A percentile compares a stretch with the other conserved stretches of the same genome.
phyloP scores from a whole-genome alignment of 1,140 invertebrate genomes.

The Drosophila ercepeae region DNA sequence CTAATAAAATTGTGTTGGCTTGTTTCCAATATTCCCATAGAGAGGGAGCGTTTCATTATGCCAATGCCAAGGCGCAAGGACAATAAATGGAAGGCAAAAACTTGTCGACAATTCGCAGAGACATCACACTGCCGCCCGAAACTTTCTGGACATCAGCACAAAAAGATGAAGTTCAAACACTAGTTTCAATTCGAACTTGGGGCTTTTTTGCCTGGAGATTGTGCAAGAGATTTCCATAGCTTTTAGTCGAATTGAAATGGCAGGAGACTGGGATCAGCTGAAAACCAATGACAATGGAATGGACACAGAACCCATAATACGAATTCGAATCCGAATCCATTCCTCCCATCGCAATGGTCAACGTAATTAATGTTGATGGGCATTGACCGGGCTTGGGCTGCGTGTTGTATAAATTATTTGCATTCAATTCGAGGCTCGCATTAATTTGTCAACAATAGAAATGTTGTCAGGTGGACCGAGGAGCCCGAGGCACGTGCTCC shows the following conservation, averaged over 20 bases:
- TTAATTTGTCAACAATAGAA: constrained; percentile 57
- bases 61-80: constrained; percentile 48
- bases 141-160: constrained; percentile 29
- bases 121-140: constrained; percentile 21
- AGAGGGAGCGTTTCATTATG: constrained; percentile 57
- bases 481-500: constrained; percentile 28
- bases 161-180: constrained; percentile 28
- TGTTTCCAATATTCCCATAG: constrained; percentile 50
- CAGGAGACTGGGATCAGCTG: constrained; percentile 13
- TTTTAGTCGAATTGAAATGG: constrained; percentile 62
- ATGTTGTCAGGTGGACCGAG: constrained; percentile 11
- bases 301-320: not conserved
- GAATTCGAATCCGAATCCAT: too few relatives aligned
- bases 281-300: constrained; percentile 27
- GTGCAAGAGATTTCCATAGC: constrained; percentile 37
- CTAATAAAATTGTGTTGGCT: constrained; percentile 67
- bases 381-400: constrained; percentile 27
- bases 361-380: constrained; percentile 46
- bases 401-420: constrained; percentile 34
- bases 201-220: constrained; percentile 23
- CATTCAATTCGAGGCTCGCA: constrained; percentile 31
- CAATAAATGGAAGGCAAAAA: constrained; percentile 47
- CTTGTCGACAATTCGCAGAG: constrained; percentile 48
- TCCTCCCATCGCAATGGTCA: constrained; percentile 29
- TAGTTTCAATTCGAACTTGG: constrained; percentile 22